Evolutionary conservation across 2,888 invertebrate species (phyloP).

Genomic region (Odiellus spinosus): DNA sequence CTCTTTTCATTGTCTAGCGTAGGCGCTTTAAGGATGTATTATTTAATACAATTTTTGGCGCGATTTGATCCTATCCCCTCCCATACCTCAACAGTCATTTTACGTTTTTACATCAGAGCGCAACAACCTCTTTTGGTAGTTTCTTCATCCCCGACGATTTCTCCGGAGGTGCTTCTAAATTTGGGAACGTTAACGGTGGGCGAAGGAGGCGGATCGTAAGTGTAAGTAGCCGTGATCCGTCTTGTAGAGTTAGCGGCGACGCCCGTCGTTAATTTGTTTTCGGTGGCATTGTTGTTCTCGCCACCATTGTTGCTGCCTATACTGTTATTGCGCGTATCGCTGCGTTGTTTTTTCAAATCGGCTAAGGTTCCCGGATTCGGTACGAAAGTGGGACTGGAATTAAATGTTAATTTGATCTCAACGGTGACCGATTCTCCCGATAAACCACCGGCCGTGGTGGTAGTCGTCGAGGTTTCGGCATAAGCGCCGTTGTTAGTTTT

Average conservation of each 20-base stretch:
- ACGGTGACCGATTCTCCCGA: conserved; percentile 25
- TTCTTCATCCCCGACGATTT: conserved; percentile 19
- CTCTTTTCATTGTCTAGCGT: too few relatives aligned
- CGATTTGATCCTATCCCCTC: too few relatives aligned
- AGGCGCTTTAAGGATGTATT: too few relatives aligned
- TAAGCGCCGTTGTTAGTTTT: too few relatives aligned
- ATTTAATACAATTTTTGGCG: too few relatives aligned
- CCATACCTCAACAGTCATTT: too few relatives aligned
- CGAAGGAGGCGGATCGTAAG: conserved; percentile 15
- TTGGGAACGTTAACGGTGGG: conserved; percentile 16
- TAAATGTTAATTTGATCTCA: conserved; percentile 24
- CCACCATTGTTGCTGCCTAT: conserved; percentile 9
- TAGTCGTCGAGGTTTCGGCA: too few relatives aligned
- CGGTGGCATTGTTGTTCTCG: conserved; percentile 3
- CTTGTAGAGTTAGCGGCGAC: conserved; percentile 1
- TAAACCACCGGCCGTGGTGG: too few relatives aligned
- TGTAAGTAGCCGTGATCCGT: conserved; percentile 10
- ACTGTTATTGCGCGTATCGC: conserved; percentile 21
- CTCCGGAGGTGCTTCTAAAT: conserved; percentile 18
- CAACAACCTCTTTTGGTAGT: conserved; percentile 18
- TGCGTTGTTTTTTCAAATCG: conserved; percentile 78
- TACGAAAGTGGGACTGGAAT: conserved; percentile 44
- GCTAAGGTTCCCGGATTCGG: conserved; percentile 65
- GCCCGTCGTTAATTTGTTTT: conserved; percentile 5
- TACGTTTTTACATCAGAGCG: conserved; percentile 12